Evolutionary conservation across 1,140 invertebrate genomes (phyloP), one percentile per base, ranked within the genome.

Genomic region (Drosophila kanapiae): DNA sequence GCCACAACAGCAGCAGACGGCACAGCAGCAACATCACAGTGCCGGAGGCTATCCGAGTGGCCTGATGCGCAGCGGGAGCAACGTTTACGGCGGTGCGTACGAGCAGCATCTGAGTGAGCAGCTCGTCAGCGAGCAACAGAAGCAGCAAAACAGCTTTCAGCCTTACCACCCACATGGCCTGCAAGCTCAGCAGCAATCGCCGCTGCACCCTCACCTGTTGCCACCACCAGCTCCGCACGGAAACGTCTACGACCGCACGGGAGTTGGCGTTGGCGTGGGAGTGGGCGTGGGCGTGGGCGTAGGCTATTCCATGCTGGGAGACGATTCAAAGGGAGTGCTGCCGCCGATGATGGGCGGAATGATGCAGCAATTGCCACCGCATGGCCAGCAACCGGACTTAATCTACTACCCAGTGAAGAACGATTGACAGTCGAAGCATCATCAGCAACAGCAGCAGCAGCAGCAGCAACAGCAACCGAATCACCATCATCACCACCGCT

Each of bases 391-490:
- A 62, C 75, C 85, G 27, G 91, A 92, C 70, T 54, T 91, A 54
- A 82, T 92, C 57, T 92, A 92, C 54, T 92, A 92, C 80, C 91
- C 91, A 80, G 91, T 92, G 71, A 92, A 92, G 58, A 92, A 92
- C 63, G 91, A 92, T 84, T 92, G 91, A 92, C 91, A 92, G 79
- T 75, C 86, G 77, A 90, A 88, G 80, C 80, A 88, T 59, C 75
- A 71, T 37, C 74, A 79, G 40, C 62, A 78, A 18, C 78, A 71
- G 57, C 40, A 54, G 11, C 61, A 65, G 11, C 61, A 65, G 38
- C 74, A 67, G 16, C 82, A 71, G 57, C 33, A 48, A 31, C 62
- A 70, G 49, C 69, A 59, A 11, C 64, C 69, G 61, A 78, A 78
- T 49, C 77, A 80, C 71, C 83, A 85, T 81, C 67, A 84, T 62